Evolutionary conservation across 2,797 vertebrate genomes (phyloP).

Genomic region (Leuciscus waleckii): DNA sequence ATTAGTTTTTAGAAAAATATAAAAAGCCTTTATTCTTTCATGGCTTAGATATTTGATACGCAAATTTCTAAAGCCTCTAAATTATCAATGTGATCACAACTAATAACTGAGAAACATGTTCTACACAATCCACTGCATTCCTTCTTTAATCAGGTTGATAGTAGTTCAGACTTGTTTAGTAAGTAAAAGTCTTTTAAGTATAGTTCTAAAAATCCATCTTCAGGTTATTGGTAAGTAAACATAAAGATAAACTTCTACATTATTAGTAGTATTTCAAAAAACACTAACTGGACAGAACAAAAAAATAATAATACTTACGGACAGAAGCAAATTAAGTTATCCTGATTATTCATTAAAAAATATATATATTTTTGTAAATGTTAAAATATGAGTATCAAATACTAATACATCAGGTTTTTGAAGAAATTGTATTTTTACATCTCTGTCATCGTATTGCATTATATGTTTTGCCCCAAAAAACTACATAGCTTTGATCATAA

Average conservation of each 20-base stretch:
- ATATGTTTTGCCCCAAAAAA: background rate
- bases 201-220: background rate
- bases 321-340: too few species aligned
- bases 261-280: background rate
- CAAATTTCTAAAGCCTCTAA: background rate
- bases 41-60: background rate
- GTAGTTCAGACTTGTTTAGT: background rate
- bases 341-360: too few species aligned
- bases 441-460: too few species aligned
- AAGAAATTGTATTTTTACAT: too few species aligned
- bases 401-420: too few species aligned
- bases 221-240: background rate
- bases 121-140: background rate
- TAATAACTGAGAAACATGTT: background rate
- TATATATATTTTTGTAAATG: too few species aligned
- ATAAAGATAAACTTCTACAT: background rate
- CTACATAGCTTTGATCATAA: background rate
- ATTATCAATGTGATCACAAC: background rate
- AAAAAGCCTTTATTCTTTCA: too few species aligned
- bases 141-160: background rate
- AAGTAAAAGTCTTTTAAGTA: background rate
- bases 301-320: too few species aligned
- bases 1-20: too few species aligned
- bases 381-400: too few species aligned
- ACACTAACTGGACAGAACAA: too few species aligned